Evolutionary conservation across 2,888 invertebrate genomes (phyloP), one percentile per base, ranked within the genome.

Genomic region (Drosophila koepferae): DNA sequence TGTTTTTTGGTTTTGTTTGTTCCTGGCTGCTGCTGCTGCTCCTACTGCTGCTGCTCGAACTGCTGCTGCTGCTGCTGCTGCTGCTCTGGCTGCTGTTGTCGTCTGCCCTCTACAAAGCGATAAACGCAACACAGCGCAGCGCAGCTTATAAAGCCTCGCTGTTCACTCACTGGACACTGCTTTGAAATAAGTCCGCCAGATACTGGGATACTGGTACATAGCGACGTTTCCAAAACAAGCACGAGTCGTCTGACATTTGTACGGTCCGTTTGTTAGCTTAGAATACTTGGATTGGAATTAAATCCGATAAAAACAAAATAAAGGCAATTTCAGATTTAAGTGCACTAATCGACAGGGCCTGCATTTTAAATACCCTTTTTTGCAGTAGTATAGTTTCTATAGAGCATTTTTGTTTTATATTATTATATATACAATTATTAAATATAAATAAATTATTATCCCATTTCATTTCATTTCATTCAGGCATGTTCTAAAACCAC

Each of bases 181-280:
- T 87, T 87, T 87, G 86, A 90, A 89, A 84, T 87, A 77, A 82
- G 87, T 87, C 80, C 87, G 89, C 86, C 90, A 89, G 77, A 84
- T 80, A 74, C 48, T 63, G 71, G 60, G 77, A 84, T 80, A 74
- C 43, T 62, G 65, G 62, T 31, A 34, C 54, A 59, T 65, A 74
- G 78, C 72, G 72, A 61, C 63, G 69, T 80, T 85, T 84, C 82
- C 63, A 74, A 74, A 66, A 74, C 59, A 55, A 67, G 67, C 70
- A 62, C 70, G 63, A 63, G 54, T 44, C 60, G 70, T 34, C 72
- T 58, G 41, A 43, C 63, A 68, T 55, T 53, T 61, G 53, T 63
- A 23, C 40, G 63, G 23, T 48, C 51, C 51, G 59, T 62, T 58
- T 72, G 60, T 73, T 55, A 28, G 80, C 43, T 62, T 69, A 18